Evolutionary conservation across 2,797 vertebrate species (phyloP).

Genomic region (Notoglanidium macrostoma): DNA sequence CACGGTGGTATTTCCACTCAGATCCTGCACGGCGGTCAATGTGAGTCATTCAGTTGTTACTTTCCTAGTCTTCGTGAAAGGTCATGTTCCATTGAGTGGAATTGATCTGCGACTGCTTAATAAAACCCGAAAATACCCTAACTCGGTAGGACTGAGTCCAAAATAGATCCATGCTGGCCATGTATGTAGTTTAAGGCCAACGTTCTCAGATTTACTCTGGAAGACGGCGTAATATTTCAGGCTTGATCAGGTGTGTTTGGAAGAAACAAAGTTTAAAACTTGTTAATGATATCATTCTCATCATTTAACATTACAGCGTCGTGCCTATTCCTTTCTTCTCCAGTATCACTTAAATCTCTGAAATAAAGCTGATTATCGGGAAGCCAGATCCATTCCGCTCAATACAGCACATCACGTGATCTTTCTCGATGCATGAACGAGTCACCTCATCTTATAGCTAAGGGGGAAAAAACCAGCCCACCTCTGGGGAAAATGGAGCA

Average conservation of each 20-base stretch:
- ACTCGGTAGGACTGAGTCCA: background rate
- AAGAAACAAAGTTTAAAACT: background rate
- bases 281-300: background rate
- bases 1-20: constrained; percentile 16
- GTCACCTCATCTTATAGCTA: background rate
- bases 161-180: background rate
- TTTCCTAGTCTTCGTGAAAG: constrained; percentile 32
- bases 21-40: constrained; percentile 15
- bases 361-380: background rate
- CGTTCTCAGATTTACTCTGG: background rate
- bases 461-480: background rate
- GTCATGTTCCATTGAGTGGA: constrained; percentile 42
- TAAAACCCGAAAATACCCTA: background rate
- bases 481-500: background rate
- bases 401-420: background rate
- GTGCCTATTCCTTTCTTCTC: too few species aligned
- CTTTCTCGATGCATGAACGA: background rate
- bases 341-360: background rate
- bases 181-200: background rate
- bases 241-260: background rate
- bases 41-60: constrained; percentile 35
- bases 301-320: background rate
- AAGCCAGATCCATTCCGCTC: background rate
- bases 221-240: background rate
- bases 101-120: background rate